phyloP scores from a whole-genome alignment of 2,797 vertebrate genomes.

The Rhynchonycteris naso region DNA sequence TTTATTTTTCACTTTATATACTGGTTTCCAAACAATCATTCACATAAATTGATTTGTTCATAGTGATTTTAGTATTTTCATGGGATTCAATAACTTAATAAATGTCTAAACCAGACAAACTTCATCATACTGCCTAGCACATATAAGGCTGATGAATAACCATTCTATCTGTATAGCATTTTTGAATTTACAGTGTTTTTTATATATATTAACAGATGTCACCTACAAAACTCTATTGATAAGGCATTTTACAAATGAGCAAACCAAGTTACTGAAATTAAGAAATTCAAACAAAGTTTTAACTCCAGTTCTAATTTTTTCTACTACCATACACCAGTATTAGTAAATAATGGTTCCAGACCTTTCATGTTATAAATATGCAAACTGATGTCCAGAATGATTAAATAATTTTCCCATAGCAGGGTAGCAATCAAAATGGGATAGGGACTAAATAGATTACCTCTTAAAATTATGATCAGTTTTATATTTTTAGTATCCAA shows the following conservation, averaged over 20 bases:
- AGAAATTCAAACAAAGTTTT: neutral
- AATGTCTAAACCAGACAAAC: slow-evolving; percentile 12
- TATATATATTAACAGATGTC: neutral
- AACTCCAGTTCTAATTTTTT: slow-evolving; percentile 7
- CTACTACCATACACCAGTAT: neutral
- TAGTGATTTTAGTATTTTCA: slow-evolving; percentile 13
- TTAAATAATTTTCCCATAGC: neutral
- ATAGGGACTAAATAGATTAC: neutral
- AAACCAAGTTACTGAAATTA: slow-evolving; percentile 33
- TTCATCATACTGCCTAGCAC: neutral
- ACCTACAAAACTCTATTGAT: neutral
- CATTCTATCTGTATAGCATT: neutral
- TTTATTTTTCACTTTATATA: neutral
- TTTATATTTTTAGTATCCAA: slow-evolving; percentile 35
- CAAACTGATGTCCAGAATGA: neutral
- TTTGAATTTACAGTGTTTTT: slow-evolving; percentile 12
- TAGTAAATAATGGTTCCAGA: neutral
- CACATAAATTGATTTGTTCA: neutral
- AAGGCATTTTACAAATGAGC: slow-evolving; percentile 10
- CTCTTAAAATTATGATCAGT: neutral
- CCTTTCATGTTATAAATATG: slow-evolving; percentile 31
- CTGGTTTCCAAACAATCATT: neutral
- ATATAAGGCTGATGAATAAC: neutral
- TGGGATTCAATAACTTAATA: neutral
- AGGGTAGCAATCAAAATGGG: neutral